Percentiles rank a stretch among this genome's conserved stretches.
These are phyloP conservation scores for Bufo gargarizans DNA, from an alignment of 2,113 vertebrate species.

Conservation along the genomic window DNA sequence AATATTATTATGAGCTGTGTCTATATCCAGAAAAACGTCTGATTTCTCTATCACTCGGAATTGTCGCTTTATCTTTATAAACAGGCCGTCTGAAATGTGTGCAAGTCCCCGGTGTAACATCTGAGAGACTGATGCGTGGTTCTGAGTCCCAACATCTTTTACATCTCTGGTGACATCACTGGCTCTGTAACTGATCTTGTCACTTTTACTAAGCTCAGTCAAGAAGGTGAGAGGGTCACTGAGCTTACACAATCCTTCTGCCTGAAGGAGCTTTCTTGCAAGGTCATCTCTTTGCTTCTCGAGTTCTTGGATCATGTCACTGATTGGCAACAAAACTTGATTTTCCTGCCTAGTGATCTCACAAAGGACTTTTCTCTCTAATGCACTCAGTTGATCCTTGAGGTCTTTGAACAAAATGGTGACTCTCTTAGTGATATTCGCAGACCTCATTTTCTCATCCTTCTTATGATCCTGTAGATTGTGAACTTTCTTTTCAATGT, in stretches of 20 bases:
- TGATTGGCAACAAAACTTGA: not conserved
- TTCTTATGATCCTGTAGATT: not conserved
- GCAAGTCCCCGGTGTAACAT: not conserved
- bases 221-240: not conserved
- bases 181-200: not conserved
- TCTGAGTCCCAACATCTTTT: too few relatives aligned
- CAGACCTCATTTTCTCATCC: not conserved
- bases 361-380: not conserved
- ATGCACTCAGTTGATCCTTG: not conserved
- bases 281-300: not conserved
- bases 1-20: not conserved
- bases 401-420: not conserved
- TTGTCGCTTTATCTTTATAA: too few relatives aligned
- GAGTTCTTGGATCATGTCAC: not conserved
- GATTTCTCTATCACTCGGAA: not conserved
- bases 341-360: not conserved
- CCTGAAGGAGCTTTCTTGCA: not conserved
- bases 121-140: not conserved
- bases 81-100: not conserved
- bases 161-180: not conserved
- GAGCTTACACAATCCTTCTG: not conserved
- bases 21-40: not conserved
- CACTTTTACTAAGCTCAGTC: not conserved
- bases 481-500: not conserved
- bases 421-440: not conserved